Evolutionary conservation across 2,113 vertebrate genomes (phyloP).

Genomic region (Nettapus auritus): DNA sequence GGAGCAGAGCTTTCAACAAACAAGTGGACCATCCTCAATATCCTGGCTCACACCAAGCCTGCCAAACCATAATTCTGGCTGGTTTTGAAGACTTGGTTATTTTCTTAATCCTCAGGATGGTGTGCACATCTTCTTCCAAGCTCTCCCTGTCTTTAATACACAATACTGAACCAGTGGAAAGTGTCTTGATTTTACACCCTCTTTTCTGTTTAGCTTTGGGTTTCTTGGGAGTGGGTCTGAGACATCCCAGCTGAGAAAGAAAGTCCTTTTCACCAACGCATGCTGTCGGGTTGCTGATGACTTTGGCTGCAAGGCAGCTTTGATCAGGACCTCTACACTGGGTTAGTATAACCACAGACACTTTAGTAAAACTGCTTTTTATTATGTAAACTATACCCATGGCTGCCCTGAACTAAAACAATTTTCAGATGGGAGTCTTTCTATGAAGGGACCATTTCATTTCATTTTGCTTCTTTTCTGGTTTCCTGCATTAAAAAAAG

Average conservation of each 20-base stretch:
- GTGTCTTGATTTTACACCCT: conserved; percentile 51
- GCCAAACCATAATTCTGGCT: not conserved
- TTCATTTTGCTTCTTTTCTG: conserved; percentile 56
- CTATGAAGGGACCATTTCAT: conserved; percentile 65
- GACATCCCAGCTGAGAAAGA: conserved; percentile 62
- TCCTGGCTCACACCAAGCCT: not conserved
- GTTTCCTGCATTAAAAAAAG: conserved; percentile 27
- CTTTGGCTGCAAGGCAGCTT: conserved; percentile 77
- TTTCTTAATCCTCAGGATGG: not conserved
- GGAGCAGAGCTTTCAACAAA: not conserved
- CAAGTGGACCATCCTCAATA: not conserved
- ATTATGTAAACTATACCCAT: conserved; percentile 54
- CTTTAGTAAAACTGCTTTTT: conserved; percentile 77
- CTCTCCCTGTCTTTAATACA: not conserved
- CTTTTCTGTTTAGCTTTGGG: conserved; percentile 49
- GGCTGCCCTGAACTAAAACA: conserved; percentile 67
- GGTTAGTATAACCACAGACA: conserved; percentile 74
- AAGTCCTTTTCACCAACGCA: conserved; percentile 68
- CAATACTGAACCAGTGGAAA: not conserved
- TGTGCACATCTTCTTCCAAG: not conserved
- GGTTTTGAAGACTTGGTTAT: not conserved
- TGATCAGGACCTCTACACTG: conserved; percentile 77
- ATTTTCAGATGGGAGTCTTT: conserved; percentile 72
- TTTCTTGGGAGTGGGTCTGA: conserved; percentile 72
- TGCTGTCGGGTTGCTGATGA: conserved; percentile 75